These are phyloP conservation scores for Cheumatopsyche charites DNA, from an alignment of 1,140 invertebrate genomes.

Conservation along the genomic window DNA sequence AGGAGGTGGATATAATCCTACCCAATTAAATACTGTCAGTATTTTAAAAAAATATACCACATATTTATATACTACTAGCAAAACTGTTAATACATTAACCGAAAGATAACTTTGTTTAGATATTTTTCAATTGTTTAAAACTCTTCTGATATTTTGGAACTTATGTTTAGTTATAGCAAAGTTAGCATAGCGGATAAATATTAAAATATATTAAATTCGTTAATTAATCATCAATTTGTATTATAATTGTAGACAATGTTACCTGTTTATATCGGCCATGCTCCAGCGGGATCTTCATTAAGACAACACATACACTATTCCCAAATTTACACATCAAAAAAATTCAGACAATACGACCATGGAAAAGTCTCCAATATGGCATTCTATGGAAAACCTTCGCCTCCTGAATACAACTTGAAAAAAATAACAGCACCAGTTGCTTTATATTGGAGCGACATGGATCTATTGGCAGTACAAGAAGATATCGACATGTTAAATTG, in stretches of 20 bases:
- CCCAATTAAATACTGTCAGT: conserved; percentile 62
- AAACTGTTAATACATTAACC: too few species aligned
- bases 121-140: too few species aligned
- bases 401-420: conserved; percentile 65
- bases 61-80: too few species aligned
- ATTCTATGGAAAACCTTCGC: conserved; percentile 57
- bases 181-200: too few species aligned
- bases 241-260: conserved; percentile 64
- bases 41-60: too few species aligned
- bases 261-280: conserved; percentile 73
- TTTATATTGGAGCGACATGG: conserved; percentile 67
- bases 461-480: conserved; percentile 62
- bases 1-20: conserved; percentile 61
- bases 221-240: background rate
- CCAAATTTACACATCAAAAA: conserved; percentile 60
- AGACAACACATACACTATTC: conserved; percentile 74
- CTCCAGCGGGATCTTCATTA: conserved; percentile 77
- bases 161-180: background rate
- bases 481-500: conserved; percentile 63
- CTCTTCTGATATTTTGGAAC: too few species aligned
- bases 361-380: conserved; percentile 57
- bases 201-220: conserved; percentile 36
- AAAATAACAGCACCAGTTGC: conserved; percentile 69
- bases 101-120: too few species aligned
- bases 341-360: conserved; percentile 59